A percentile compares a stretch with the other conserved stretches of the same genome.
Conservation (phyloP, 2,797 vertebrate genomes). For the Lepilemur ruficaudatus region DNA sequence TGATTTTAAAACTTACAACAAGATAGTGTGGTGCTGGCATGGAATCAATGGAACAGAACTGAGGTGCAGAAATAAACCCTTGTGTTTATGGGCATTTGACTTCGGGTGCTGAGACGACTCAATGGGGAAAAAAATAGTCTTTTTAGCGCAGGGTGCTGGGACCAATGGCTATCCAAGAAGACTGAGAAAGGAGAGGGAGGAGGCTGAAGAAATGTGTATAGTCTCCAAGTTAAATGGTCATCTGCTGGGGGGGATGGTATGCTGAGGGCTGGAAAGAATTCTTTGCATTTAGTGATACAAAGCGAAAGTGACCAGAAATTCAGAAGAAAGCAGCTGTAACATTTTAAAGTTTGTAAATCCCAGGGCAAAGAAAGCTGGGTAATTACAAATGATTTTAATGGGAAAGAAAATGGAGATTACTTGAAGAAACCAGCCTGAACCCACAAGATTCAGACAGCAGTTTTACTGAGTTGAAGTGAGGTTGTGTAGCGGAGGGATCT, state of each 20-base stretch:
- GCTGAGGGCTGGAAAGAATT: neutral
- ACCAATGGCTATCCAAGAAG: neutral
- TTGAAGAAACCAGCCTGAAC: neutral
- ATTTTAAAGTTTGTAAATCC: slow-evolving; percentile 16
- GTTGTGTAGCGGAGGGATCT: neutral
- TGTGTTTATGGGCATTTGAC: neutral
- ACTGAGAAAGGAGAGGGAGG: neutral
- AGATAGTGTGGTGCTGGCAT: neutral
- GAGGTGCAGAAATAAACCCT: neutral
- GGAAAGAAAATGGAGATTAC: neutral
- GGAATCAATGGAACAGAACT: neutral
- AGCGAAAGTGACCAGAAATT: neutral
- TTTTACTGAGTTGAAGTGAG: neutral
- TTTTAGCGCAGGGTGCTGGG: neutral
- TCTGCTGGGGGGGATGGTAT: neutral
- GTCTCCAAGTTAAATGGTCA: neutral
- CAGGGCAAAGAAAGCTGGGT: neutral
- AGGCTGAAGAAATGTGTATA: neutral
- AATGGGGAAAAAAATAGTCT: neutral
- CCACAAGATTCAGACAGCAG: neutral
- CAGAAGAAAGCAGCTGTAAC: neutral
- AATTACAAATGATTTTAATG: slow-evolving; percentile 1
- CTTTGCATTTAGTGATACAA: neutral
- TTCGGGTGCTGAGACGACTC: neutral
- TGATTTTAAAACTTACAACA: neutral